A percentile compares a stretch with the other conserved stretches of the same genome.
Evolutionary conservation across 2,888 invertebrate genomes (phyloP).

Genomic region (Mesorhabditis belari): DNA sequence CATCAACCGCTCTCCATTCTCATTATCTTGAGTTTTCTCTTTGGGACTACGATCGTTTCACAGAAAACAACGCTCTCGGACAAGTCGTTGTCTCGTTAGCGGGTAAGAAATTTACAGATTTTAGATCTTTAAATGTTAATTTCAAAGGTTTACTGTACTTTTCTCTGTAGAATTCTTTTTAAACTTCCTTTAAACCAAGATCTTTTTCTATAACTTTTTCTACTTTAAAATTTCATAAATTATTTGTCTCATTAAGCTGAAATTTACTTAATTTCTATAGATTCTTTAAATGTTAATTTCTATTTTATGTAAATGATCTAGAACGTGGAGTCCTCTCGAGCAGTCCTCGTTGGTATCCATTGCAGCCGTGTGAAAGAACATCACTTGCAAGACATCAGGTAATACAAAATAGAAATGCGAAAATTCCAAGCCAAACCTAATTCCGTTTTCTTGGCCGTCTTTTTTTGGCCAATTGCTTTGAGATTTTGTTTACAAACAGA

Average conservation of each 20-base stretch:
- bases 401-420: too few species aligned
- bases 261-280: not conserved
- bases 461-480: too few species aligned
- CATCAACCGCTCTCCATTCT: slow-evolving; percentile 8
- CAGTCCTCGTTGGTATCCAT: slow-evolving; percentile 60
- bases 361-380: slow-evolving; percentile 52
- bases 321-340: slow-evolving; percentile 59
- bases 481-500: too few species aligned
- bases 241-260: too few species aligned
- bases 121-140: too few species aligned
- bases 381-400: not conserved
- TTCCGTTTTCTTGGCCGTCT: not conserved
- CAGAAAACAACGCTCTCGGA: slow-evolving; percentile 62
- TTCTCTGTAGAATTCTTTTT: too few species aligned
- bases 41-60: slow-evolving; percentile 62
- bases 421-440: slow-evolving; percentile 1
- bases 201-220: too few species aligned
- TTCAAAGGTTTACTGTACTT: too few species aligned
- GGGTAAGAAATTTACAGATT: too few species aligned
- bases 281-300: too few species aligned
- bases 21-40: slow-evolving; percentile 61
- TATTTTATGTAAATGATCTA: slow-evolving; percentile 31
- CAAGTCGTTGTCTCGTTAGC: slow-evolving; percentile 57
- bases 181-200: too few species aligned
- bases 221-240: too few species aligned